Percentiles rank a stretch among this genome's conserved stretches.
Evolutionary conservation across 2,113 vertebrate species (phyloP).

Genomic region (Malurus elegans): DNA sequence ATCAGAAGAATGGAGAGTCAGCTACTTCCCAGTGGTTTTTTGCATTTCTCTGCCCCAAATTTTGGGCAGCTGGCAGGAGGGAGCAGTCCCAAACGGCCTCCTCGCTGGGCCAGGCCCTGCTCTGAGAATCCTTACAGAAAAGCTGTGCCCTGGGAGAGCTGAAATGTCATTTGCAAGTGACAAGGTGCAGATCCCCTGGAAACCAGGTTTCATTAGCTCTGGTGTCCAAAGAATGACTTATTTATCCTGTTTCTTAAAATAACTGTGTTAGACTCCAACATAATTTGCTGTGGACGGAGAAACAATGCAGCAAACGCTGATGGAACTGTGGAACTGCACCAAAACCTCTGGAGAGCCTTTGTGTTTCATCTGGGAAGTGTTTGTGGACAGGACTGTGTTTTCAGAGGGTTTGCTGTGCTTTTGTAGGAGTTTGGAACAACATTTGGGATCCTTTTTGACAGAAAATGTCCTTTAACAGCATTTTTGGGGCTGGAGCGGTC

Average conservation of each 20-base stretch:
- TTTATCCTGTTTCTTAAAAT: constrained; percentile 28
- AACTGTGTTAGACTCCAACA: not conserved
- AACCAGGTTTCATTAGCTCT: constrained; percentile 15
- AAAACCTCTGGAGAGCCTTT: not conserved
- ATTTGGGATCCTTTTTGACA: not conserved
- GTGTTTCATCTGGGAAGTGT: not conserved
- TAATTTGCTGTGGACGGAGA: not conserved
- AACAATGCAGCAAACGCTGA: not conserved
- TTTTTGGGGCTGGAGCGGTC: not conserved
- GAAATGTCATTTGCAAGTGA: not conserved
- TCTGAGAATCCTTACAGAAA: not conserved
- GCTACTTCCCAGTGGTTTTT: not conserved
- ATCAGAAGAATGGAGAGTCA: not conserved
- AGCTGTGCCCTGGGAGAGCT: not conserved
- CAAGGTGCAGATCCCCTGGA: constrained; percentile 12
- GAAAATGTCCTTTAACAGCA: fast-evolving
- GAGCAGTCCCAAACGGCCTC: not conserved
- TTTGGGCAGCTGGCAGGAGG: not conserved
- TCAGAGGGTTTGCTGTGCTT: not conserved
- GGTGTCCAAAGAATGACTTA: not conserved
- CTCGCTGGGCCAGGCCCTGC: not conserved
- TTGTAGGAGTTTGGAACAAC: not conserved
- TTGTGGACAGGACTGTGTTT: not conserved
- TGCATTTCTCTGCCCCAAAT: not conserved
- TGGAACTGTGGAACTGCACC: not conserved